phyloP scores from a whole-genome alignment of 2,888 invertebrate genomes.

The Orthonychiurus folsomi region DNA sequence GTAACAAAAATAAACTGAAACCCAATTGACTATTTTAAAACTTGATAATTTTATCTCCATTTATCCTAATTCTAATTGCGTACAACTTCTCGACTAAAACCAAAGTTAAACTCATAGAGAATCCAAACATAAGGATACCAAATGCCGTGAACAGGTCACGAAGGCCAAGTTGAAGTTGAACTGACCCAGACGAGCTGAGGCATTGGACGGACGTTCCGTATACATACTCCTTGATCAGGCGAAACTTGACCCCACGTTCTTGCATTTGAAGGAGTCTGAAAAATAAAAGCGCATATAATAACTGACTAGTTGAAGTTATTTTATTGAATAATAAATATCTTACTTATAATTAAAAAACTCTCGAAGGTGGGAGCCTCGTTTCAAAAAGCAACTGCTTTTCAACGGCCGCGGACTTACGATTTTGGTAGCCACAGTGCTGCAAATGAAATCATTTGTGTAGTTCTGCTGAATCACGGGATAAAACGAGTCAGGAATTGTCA shows the following conservation, averaged over 20 bases:
- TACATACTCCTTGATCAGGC: slow-evolving; percentile 5
- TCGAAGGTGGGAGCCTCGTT: slow-evolving; percentile 2
- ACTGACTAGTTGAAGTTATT: not conserved
- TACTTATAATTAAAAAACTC: slow-evolving; percentile 7
- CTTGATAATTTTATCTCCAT: not conserved
- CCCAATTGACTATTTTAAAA: too few species aligned
- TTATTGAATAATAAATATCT: not conserved
- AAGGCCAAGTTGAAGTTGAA: slow-evolving; percentile 5
- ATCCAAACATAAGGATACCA: not conserved
- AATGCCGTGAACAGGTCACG: slow-evolving; percentile 46
- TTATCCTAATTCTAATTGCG: not conserved
- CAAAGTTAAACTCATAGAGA: not conserved
- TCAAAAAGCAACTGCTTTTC: slow-evolving; percentile 6
- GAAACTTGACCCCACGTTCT: slow-evolving; percentile 5
- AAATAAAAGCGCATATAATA: not conserved
- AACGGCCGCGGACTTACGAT: not conserved
- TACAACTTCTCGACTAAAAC: not conserved
- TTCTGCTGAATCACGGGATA: slow-evolving; percentile 1
- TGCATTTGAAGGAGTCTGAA: slow-evolving; percentile 7
- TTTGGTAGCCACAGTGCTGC: not conserved
- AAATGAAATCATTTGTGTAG: slow-evolving; percentile 3
- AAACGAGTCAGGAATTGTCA: slow-evolving; percentile 6
- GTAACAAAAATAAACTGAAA: too few species aligned
- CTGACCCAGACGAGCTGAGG: not conserved
- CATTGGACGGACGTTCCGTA: slow-evolving; percentile 7